Conservation (phyloP, 2,797 vertebrate species). For the Tokudaia muenninki region DNA sequence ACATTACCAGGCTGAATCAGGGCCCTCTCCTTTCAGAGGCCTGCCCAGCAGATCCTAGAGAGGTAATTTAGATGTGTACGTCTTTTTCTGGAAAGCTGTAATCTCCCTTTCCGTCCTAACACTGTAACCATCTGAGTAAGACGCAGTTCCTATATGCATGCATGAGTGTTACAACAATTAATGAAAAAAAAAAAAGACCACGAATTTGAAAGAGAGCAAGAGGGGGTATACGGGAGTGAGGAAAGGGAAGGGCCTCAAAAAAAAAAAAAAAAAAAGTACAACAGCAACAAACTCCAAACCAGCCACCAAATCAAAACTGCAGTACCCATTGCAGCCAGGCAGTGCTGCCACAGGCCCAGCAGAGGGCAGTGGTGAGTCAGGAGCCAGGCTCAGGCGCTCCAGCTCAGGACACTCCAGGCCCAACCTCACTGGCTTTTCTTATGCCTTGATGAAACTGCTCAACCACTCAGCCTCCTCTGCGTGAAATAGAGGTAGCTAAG, state of each 20-base stretch:
- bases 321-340: background rate
- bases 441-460: background rate
- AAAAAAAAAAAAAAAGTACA: background rate
- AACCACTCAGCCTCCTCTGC: background rate
- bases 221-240: background rate
- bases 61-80: background rate
- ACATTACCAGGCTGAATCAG: background rate
- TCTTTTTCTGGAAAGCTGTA: constrained; percentile 36
- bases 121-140: background rate
- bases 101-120: background rate
- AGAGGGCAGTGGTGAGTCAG: constrained; percentile 57
- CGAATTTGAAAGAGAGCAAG: background rate
- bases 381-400: background rate
- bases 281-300: background rate
- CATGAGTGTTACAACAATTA: background rate
- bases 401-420: background rate
- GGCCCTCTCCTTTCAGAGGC: constrained; percentile 12
- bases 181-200: no score
- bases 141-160: background rate
- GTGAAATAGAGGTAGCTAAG: background rate
- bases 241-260: background rate
- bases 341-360: background rate
- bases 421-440: background rate
- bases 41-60: background rate
- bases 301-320: background rate